Evolutionary conservation across 2,888 invertebrate genomes (phyloP).

Genomic region (Rosalia funebris): DNA sequence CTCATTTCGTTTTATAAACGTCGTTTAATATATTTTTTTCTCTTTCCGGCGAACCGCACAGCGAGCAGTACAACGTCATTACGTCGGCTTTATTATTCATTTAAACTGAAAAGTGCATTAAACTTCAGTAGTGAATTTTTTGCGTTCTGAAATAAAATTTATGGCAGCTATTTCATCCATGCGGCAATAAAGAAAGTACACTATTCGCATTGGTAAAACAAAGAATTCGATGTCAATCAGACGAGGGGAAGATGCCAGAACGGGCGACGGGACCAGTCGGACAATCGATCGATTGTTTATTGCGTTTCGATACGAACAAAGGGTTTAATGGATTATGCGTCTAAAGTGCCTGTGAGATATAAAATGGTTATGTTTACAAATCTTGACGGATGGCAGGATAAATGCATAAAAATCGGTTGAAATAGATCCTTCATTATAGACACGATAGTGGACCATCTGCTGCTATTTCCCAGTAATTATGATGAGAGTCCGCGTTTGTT

Average conservation of each 20-base stretch:
- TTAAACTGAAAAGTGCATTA: constrained; percentile 19
- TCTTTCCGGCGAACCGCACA: neutral
- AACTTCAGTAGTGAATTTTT: constrained; percentile 11
- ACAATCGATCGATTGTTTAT: neutral
- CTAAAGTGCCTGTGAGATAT: too few relatives aligned
- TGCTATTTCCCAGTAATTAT: too few relatives aligned
- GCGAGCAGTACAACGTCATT: constrained; percentile 11
- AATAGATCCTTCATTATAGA: too few relatives aligned
- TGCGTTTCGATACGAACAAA: neutral
- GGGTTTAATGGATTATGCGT: too few relatives aligned
- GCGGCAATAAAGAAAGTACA: constrained; percentile 22
- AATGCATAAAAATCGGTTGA: too few relatives aligned
- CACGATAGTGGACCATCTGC: too few relatives aligned
- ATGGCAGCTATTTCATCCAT: constrained; percentile 14
- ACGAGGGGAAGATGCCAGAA: neutral
- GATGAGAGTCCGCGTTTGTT: too few relatives aligned
- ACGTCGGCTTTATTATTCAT: constrained; percentile 18
- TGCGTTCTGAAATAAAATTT: constrained; percentile 18
- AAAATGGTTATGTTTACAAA: too few relatives aligned
- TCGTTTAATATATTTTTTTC: neutral
- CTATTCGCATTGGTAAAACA: constrained; percentile 17
- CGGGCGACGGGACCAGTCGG: neutral
- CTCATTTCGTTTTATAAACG: neutral
- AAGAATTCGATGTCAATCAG: constrained; percentile 13
- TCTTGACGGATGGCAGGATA: too few relatives aligned